A percentile compares a stretch with the other conserved stretches of the same genome.
These are phyloP conservation scores for Zoanthus sociatus DNA, from an alignment of 92 coral and sea anemone species.

Conservation along the genomic window DNA sequence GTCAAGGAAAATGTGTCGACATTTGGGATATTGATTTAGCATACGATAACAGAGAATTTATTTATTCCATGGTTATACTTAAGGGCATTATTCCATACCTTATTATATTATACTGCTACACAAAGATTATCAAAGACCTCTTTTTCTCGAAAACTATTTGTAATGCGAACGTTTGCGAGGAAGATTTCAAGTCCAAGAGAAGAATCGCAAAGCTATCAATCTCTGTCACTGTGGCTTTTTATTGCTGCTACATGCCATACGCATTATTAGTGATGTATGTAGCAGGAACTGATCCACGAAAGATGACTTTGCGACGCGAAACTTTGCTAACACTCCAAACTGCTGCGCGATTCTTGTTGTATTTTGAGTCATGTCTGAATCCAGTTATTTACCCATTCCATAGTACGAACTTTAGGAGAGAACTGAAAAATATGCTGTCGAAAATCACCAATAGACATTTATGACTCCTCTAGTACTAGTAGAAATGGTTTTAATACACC, in stretches of 20 bases:
- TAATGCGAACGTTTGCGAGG: not conserved
- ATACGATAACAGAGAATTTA: not conserved
- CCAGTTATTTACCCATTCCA: constrained; percentile 13
- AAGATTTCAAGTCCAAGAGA: not conserved
- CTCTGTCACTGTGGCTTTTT: not conserved
- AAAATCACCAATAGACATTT: no score
- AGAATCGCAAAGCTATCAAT: constrained; percentile 1
- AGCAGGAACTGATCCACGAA: not conserved
- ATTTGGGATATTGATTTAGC: constrained; percentile 6
- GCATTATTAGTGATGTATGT: not conserved
- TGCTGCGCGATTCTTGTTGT: constrained; percentile 6
- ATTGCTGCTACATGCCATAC: constrained; percentile 10
- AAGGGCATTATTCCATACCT: not conserved
- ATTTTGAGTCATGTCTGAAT: constrained; percentile 10
- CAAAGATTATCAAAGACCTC: not conserved
- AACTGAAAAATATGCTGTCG: not conserved
- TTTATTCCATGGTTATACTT: not conserved
- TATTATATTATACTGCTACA: not conserved
- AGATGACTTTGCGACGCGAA: not conserved
- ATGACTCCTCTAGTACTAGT: no score
- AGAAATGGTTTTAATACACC: no score
- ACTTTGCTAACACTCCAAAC: not conserved
- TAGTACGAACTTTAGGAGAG: constrained; percentile 17
- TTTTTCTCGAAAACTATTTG: constrained; percentile 12
- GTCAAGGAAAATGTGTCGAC: not conserved